Conservation (phyloP, 2,797 vertebrate species). For the Sternarchorhynchus goeldii region DNA sequence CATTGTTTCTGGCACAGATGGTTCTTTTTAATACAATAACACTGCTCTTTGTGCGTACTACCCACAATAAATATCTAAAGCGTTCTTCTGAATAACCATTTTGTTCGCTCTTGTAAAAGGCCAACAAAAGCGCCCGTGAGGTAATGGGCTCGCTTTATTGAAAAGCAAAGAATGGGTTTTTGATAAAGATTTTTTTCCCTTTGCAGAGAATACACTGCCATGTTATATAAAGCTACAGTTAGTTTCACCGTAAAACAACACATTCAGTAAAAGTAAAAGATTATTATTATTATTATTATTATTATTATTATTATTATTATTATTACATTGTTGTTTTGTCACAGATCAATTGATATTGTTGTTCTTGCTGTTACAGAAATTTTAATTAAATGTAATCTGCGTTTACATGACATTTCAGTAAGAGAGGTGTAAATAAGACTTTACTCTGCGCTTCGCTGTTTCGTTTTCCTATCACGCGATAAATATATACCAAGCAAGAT, state of each 20-base stretch:
- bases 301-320: constrained; percentile 42
- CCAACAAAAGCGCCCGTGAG: constrained; percentile 99
- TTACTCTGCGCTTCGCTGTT: too few relatives aligned
- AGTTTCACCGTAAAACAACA: constrained; percentile 2
- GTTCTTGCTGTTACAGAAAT: not conserved
- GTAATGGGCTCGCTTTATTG: constrained; percentile 99
- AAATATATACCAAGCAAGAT: too few relatives aligned
- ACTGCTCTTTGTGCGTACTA: constrained; percentile 98
- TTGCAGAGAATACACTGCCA: constrained; percentile 83
- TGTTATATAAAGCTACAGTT: constrained; percentile 80
- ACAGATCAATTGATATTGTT: not conserved
- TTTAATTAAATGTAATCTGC: too few relatives aligned
- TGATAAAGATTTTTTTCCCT: constrained; percentile 95
- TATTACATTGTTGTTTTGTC: not conserved
- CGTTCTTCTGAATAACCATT: constrained; percentile 99
- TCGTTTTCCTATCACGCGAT: too few relatives aligned
- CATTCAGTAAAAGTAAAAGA: not conserved
- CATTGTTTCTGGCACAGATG: constrained; percentile 99
- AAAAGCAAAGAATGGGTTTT: constrained; percentile 97
- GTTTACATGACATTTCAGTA: too few relatives aligned
- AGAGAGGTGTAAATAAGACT: too few relatives aligned
- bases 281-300: constrained; percentile 37
- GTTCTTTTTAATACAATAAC: constrained; percentile 99
- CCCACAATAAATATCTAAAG: constrained; percentile 99
- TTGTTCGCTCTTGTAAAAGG: constrained; percentile 99